Conservation (phyloP, 2,113 vertebrate genomes). For the Onychostruthus taczanowskii region DNA sequence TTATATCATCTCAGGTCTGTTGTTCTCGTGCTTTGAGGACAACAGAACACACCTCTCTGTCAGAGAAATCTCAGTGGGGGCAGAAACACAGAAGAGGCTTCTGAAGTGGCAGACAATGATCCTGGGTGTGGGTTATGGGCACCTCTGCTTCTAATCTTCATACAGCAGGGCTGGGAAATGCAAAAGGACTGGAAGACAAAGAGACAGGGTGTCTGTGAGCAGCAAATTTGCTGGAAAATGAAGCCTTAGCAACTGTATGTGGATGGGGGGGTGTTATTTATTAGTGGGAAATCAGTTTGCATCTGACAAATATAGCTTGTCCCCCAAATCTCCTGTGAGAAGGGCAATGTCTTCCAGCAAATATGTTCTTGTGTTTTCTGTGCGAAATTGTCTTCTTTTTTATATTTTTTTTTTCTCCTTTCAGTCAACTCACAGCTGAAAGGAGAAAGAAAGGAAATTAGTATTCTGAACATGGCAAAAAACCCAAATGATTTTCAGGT, state of each 20-base stretch:
- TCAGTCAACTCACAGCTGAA: not conserved
- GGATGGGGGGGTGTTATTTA: not conserved
- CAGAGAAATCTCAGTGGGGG: not conserved
- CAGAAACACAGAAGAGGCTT: not conserved
- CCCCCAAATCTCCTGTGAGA: not conserved
- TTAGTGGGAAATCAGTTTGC: not conserved
- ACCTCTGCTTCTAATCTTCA: not conserved
- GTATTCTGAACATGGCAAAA: not conserved
- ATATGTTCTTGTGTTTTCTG: not conserved
- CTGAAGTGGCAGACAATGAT: not conserved
- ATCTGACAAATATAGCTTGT: not conserved
- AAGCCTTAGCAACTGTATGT: not conserved
- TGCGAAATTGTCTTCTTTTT: not conserved
- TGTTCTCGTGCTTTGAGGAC: not conserved
- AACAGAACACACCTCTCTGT: not conserved
- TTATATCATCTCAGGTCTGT: conserved; percentile 1
- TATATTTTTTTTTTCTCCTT: not conserved
- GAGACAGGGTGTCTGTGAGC: not conserved
- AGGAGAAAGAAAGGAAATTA: not conserved
- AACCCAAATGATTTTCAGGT: not conserved
- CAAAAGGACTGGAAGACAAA: not conserved
- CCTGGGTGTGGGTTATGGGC: not conserved
- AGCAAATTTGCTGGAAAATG: not conserved
- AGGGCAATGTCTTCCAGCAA: not conserved
- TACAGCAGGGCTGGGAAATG: not conserved